A percentile compares a stretch with the other conserved stretches of the same genome.
These are phyloP conservation scores for Apaloderma vittatum DNA, from an alignment of 2,113 vertebrate species.

Conservation along the genomic window DNA sequence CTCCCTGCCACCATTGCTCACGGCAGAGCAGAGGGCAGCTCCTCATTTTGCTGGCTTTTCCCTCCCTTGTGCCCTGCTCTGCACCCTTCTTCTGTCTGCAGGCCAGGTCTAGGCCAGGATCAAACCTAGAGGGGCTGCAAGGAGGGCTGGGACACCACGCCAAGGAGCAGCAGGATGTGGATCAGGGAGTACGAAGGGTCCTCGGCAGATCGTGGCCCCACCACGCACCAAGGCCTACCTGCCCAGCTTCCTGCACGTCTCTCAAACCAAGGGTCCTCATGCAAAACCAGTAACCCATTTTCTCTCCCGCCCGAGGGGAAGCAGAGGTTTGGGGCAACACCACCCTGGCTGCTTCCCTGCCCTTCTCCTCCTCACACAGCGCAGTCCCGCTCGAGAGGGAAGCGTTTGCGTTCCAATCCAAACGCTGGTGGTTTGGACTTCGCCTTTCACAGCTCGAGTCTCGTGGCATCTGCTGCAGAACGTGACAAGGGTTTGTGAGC, in stretches of 20 bases:
- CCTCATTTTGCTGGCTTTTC: background rate
- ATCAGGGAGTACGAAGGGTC: rapidly evolving
- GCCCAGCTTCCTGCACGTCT: rapidly evolving
- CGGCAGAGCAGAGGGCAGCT: background rate
- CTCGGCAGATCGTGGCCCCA: background rate
- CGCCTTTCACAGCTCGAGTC: background rate
- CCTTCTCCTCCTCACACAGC: rapidly evolving
- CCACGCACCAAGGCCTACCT: rapidly evolving
- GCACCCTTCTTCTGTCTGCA: background rate
- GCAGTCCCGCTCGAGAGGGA: background rate
- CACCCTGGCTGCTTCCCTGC: rapidly evolving
- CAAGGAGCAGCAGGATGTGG: background rate
- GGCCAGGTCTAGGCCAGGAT: background rate
- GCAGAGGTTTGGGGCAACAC: background rate
- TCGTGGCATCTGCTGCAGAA: background rate
- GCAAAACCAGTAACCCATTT: background rate
- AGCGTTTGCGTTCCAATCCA: background rate
- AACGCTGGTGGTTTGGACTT: background rate
- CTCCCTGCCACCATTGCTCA: rapidly evolving
- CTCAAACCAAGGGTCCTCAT: rapidly evolving
- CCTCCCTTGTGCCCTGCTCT: rapidly evolving
- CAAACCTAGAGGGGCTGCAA: background rate
- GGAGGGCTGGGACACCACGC: no score
- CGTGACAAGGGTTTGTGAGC: background rate
- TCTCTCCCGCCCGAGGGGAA: background rate